phyloP scores from a whole-genome alignment of 30 jellyfish, hydroid and myxozoan species.

The Morbakka virulenta region DNA sequence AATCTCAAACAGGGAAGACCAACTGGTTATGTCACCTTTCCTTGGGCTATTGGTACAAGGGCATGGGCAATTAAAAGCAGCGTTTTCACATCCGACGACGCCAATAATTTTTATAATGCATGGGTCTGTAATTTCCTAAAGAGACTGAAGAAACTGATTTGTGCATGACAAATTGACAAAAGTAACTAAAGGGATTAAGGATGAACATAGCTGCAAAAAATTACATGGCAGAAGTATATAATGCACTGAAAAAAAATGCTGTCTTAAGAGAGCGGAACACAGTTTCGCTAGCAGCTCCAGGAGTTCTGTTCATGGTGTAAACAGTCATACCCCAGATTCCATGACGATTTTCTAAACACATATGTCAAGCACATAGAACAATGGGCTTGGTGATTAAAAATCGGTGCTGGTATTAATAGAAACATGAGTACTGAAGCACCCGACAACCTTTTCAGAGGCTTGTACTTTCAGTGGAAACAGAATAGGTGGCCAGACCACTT shows the following conservation, averaged over 20 bases:
- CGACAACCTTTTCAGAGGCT: background rate
- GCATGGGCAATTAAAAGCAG: constrained; percentile 10
- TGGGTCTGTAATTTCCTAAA: constrained; percentile 24
- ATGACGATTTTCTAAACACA: background rate
- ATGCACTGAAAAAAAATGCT: constrained; percentile 34
- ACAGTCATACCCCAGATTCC: background rate
- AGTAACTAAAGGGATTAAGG: constrained; percentile 18
- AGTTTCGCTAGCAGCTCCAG: constrained; percentile 18
- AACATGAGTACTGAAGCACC: constrained; percentile 18
- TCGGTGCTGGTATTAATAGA: constrained; percentile 1
- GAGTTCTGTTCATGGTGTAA: constrained; percentile 34
- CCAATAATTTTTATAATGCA: constrained; percentile 29
- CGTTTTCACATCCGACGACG: constrained; percentile 41
- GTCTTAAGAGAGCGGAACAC: constrained; percentile 1
- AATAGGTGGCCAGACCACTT: constrained; percentile 10
- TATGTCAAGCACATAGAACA: constrained; percentile 13
- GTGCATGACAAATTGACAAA: constrained; percentile 52
- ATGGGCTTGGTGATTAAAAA: constrained; percentile 22
- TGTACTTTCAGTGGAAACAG: constrained; percentile 15
- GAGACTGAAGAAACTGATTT: constrained; percentile 16
- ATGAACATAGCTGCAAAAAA: constrained; percentile 6
- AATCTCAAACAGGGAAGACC: constrained; percentile 36
- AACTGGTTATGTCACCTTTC: constrained; percentile 23
- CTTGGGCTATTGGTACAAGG: constrained; percentile 34
- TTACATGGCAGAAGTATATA: constrained; percentile 27